These are phyloP conservation scores for Geotrypetes seraphini DNA, from an alignment of 2,797 vertebrate genomes.

Conservation along the genomic window DNA sequence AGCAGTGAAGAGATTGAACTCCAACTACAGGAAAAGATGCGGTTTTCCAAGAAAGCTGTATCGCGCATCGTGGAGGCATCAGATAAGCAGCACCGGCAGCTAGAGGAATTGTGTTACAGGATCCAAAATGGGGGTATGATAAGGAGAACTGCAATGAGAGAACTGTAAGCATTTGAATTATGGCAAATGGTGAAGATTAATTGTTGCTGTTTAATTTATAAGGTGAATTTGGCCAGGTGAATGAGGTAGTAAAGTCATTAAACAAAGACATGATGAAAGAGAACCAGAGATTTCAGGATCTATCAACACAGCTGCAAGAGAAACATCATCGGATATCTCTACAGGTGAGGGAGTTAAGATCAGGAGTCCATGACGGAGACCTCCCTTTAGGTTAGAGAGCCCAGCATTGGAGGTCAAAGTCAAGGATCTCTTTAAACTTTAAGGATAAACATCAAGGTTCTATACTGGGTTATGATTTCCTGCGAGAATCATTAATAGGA, in stretches of 20 bases:
- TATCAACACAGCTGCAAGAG: slow-evolving; percentile 75
- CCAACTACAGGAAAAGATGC: slow-evolving; percentile 81
- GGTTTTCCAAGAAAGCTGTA: slow-evolving; percentile 78
- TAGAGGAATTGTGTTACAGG: slow-evolving; percentile 66
- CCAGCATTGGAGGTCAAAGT: neutral
- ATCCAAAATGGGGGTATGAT: slow-evolving; percentile 60
- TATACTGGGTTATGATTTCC: too few species aligned
- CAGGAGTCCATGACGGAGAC: neutral
- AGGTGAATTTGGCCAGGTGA: slow-evolving; percentile 47
- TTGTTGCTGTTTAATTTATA: neutral
- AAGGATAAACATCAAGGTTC: too few species aligned
- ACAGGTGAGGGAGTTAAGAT: slow-evolving; percentile 53
- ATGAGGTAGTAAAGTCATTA: slow-evolving; percentile 46
- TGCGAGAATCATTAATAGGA: too few species aligned
- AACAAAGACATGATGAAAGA: slow-evolving; percentile 69
- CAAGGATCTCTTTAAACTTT: neutral
- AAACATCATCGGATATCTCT: slow-evolving; percentile 83
- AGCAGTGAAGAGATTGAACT: slow-evolving; percentile 77
- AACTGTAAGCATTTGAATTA: too few species aligned
- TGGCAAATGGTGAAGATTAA: too few species aligned
- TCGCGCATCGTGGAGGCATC: slow-evolving; percentile 73
- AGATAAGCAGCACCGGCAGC: slow-evolving; percentile 67
- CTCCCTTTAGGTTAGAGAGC: neutral
- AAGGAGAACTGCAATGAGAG: too few species aligned
- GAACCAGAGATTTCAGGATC: slow-evolving; percentile 69